These are phyloP conservation scores for Coilia nasus DNA, from an alignment of 2,797 vertebrate species.

Conservation along the genomic window DNA sequence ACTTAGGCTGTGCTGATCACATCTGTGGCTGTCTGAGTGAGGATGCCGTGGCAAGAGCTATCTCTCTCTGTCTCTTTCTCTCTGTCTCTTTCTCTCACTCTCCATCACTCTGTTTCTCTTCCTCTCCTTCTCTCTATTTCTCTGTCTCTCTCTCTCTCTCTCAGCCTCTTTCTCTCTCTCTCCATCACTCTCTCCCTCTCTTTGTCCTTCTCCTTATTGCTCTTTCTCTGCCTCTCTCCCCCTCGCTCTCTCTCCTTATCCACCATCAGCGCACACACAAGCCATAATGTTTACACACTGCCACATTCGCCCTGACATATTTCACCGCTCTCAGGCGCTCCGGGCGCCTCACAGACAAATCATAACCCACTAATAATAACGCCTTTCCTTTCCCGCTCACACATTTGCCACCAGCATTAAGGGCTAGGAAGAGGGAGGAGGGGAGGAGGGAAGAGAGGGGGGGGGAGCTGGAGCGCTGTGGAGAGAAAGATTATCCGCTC, in stretches of 20 bases:
- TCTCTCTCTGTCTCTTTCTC: constrained; percentile 11
- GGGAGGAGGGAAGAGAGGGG: constrained; percentile 19
- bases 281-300: constrained; percentile 74
- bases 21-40: constrained; percentile 24
- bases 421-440: constrained; percentile 11
- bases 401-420: constrained; percentile 35
- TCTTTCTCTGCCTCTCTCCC: not conserved
- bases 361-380: constrained; percentile 50
- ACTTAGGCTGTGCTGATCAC: constrained; percentile 46
- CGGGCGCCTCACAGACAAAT: constrained; percentile 73
- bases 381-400: constrained; percentile 1
- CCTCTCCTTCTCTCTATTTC: no score
- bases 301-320: constrained; percentile 87
- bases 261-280: not conserved
- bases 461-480: not conserved
- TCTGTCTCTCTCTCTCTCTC: constrained; percentile 18
- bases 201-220: not conserved
- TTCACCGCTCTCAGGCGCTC: constrained; percentile 82
- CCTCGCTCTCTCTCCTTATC: not conserved
- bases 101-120: no score
- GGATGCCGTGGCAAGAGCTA: constrained; percentile 12
- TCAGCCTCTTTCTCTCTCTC: not conserved
- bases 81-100: constrained; percentile 24
- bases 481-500: constrained; percentile 67
- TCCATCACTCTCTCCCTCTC: not conserved